phyloP scores from a whole-genome alignment of 2,888 invertebrate genomes.

The Pterobdella sp. region DNA sequence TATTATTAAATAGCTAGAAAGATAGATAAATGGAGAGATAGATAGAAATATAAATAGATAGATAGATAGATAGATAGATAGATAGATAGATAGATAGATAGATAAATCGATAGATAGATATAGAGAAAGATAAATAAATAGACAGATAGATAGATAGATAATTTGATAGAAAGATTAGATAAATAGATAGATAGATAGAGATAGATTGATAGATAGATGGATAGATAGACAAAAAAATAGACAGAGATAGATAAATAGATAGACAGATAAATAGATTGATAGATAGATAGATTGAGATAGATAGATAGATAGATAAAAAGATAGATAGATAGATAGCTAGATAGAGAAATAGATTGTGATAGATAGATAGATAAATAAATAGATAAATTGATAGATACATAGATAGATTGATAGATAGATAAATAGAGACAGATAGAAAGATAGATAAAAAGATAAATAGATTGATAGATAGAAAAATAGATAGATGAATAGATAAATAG shows the following conservation, averaged over 20 bases:
- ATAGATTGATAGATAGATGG: background rate
- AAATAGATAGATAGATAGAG: background rate
- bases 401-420: background rate
- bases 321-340: background rate
- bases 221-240: background rate
- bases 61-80: no score
- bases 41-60: no score
- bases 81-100: no score
- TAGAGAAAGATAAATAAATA: no score
- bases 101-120: no score
- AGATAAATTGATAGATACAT: background rate
- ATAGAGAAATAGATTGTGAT: background rate
- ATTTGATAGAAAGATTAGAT: no score
- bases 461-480: background rate
- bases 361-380: background rate
- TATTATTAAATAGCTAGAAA: no score
- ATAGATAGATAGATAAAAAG: background rate
- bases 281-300: background rate
- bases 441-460: background rate
- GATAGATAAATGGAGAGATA: no score
- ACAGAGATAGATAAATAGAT: background rate
- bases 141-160: no score
- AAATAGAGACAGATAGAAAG: background rate
- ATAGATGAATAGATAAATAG: background rate
- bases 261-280: background rate